Evolutionary conservation across 1,140 invertebrate genomes (phyloP).

Genomic region (Mya arenaria): DNA sequence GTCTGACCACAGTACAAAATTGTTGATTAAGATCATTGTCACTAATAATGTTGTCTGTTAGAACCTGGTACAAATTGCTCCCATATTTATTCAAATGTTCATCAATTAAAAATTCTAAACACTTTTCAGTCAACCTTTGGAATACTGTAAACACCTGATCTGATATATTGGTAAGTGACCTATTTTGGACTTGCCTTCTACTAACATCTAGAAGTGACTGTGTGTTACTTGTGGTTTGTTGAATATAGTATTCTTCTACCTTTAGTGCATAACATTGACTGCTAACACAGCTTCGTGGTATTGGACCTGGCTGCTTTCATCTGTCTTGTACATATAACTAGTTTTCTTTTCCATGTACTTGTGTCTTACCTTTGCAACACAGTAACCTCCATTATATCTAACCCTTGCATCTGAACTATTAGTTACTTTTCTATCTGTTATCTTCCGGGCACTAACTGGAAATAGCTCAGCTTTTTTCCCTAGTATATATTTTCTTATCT

Average conservation of each 20-base stretch:
- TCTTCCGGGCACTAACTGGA: neutral
- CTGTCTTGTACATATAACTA: neutral
- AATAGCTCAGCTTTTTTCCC: conserved; percentile 11
- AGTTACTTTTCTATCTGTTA: conserved; percentile 2
- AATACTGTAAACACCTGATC: conserved; percentile 20
- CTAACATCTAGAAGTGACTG: conserved; percentile 6
- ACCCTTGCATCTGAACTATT: neutral
- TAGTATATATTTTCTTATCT: conserved; percentile 13
- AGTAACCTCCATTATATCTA: conserved; percentile 18
- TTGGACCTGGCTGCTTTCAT: neutral
- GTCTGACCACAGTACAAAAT: neutral
- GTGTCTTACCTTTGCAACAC: neutral
- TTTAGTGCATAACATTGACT: conserved; percentile 12
- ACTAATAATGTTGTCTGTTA: neutral
- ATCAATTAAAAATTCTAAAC: neutral
- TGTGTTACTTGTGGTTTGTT: neutral
- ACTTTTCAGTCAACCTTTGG: neutral
- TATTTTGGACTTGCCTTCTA: neutral
- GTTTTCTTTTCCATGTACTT: neutral
- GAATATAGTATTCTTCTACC: conserved; percentile 4
- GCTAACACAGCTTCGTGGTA: neutral
- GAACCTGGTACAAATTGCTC: neutral
- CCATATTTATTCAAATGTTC: conserved; percentile 34
- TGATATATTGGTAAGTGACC: neutral
- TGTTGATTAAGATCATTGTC: neutral